Evolutionary conservation across 2,797 vertebrate genomes (phyloP).

Genomic region (Rhodeus uyekii): DNA sequence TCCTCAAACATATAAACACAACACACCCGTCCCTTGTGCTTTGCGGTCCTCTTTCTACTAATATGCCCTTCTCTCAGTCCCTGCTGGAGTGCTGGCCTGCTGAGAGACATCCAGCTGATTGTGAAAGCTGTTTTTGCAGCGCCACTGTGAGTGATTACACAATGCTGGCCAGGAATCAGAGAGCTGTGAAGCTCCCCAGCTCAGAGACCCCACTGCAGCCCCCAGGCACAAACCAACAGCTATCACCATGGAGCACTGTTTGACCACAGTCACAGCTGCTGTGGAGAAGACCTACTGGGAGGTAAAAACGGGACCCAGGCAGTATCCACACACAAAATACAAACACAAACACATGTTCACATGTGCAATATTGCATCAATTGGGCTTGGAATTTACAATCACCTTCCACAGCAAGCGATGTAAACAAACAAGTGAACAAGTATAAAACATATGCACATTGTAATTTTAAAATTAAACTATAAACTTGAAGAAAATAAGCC

Average conservation of each 20-base stretch:
- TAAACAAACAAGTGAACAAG: conserved; percentile 22
- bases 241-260: conserved; percentile 34
- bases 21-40: conserved; percentile 37
- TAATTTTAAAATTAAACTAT: not conserved
- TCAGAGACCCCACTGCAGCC: conserved; percentile 38
- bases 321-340: conserved; percentile 24
- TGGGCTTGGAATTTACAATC: conserved; percentile 24
- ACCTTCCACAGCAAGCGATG: not conserved
- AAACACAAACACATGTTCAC: conserved; percentile 35
- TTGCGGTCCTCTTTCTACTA: conserved; percentile 63
- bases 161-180: conserved; percentile 72
- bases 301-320: conserved; percentile 22
- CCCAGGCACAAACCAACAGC: conserved; percentile 31
- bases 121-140: conserved; percentile 80
- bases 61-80: conserved; percentile 47
- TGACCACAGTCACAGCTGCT: conserved; percentile 42
- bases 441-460: not conserved
- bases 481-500: not conserved
- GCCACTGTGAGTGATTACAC: conserved; percentile 73
- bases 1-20: conserved; percentile 50
- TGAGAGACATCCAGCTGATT: conserved; percentile 76
- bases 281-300: conserved; percentile 21
- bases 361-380: conserved; percentile 35
- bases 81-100: conserved; percentile 69
- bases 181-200: conserved; percentile 50